Conservation (phyloP, 2,797 vertebrate genomes). For the Dipus sagitta region DNA sequence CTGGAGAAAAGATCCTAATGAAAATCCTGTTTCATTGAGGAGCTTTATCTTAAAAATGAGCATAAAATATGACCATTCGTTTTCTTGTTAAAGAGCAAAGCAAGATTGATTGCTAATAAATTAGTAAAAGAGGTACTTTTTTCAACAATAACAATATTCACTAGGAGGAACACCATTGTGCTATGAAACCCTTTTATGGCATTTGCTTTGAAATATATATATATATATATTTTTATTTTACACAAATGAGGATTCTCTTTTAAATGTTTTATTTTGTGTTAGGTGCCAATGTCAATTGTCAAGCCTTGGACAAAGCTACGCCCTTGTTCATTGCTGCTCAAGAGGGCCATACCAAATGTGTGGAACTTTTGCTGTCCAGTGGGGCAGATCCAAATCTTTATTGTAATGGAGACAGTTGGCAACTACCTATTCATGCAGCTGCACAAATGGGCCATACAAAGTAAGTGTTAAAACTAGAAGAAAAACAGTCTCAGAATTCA, state of each 20-base stretch:
- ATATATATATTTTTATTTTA: not conserved
- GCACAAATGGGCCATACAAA: conserved; percentile 93
- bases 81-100: conserved; percentile 17
- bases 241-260: conserved; percentile 12
- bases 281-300: conserved; percentile 94
- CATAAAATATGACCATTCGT: conserved; percentile 45
- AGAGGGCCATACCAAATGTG: conserved; percentile 93
- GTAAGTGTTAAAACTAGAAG: conserved; percentile 87
- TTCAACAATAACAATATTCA: not conserved
- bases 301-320: conserved; percentile 94
- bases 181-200: conserved; percentile 56
- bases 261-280: conserved; percentile 67
- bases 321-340: conserved; percentile 96
- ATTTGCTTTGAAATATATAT: conserved; percentile 49
- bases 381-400: conserved; percentile 93
- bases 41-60: conserved; percentile 62
- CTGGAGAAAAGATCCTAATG: conserved; percentile 38
- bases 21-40: conserved; percentile 58
- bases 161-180: not conserved
- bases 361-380: conserved; percentile 90
- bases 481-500: conserved; percentile 52
- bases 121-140: conserved; percentile 65
- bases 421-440: conserved; percentile 95
- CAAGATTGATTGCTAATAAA: conserved; percentile 19
- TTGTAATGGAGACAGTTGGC: conserved; percentile 93